These are phyloP conservation scores for Dynastes grantii DNA, from an alignment of 2,888 invertebrate genomes.

Conservation along the genomic window DNA sequence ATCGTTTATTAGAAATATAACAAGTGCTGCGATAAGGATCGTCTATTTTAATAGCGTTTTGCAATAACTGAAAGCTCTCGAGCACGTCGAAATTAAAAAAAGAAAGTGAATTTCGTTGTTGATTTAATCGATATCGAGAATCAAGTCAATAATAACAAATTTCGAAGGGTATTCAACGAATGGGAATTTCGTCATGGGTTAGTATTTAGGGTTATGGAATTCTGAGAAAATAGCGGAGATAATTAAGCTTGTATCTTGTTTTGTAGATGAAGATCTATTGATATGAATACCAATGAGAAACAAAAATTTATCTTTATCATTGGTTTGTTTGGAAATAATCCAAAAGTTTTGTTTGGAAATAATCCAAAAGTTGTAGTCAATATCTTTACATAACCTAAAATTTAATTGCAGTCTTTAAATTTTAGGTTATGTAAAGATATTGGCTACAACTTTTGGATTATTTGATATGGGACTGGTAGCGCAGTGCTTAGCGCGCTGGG, in stretches of 20 bases:
- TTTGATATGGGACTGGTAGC: no score
- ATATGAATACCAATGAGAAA: no score
- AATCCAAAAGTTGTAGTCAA: no score
- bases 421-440: no score
- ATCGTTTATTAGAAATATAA: background rate
- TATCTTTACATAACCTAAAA: no score
- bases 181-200: background rate
- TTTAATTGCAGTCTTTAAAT: no score
- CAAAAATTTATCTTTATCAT: no score
- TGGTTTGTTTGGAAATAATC: no score
- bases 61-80: slow-evolving; percentile 5
- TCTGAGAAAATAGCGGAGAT: background rate
- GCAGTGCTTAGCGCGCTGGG: no score
- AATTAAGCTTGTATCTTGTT: background rate
- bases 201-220: no score
- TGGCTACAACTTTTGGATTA: no score
- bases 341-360: no score
- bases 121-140: slow-evolving; percentile 1
- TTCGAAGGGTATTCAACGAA: background rate
- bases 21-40: slow-evolving; percentile 8
- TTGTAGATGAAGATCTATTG: background rate
- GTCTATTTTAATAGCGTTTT: slow-evolving; percentile 10
- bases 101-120: slow-evolving; percentile 14
- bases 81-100: slow-evolving; percentile 5
- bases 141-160: background rate